Conservation (phyloP, 2,797 vertebrate species). For the Hydrocynus forskahlii region DNA sequence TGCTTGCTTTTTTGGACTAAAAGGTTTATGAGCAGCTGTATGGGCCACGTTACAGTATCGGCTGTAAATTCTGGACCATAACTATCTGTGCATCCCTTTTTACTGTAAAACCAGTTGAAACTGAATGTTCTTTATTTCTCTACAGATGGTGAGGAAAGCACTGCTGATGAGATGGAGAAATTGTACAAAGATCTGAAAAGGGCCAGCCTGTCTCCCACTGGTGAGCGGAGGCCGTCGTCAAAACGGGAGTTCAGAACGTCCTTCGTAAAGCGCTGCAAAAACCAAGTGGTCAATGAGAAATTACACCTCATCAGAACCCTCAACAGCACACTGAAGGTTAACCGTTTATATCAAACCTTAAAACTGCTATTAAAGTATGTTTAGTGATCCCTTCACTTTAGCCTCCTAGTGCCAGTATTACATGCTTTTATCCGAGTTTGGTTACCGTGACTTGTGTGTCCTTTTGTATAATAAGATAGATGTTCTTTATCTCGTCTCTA, state of each 20-base stretch:
- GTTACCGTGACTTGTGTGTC: neutral
- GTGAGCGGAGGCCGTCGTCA: slow-evolving; percentile 89
- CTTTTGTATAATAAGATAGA: neutral
- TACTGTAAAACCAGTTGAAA: neutral
- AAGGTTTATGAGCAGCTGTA: too few relatives aligned
- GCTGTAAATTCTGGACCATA: too few relatives aligned
- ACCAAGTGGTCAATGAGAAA: slow-evolving; percentile 90
- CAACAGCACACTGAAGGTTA: slow-evolving; percentile 97
- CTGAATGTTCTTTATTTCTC: slow-evolving; percentile 27
- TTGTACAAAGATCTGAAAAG: slow-evolving; percentile 93
- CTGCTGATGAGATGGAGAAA: slow-evolving; percentile 92
- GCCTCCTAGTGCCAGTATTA: neutral
- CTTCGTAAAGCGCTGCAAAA: slow-evolving; percentile 94
- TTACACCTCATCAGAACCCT: slow-evolving; percentile 91
- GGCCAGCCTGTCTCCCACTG: slow-evolving; percentile 94
- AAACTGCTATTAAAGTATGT: neutral
- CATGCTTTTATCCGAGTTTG: neutral
- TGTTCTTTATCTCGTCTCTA: slow-evolving; percentile 61
- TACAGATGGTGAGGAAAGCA: slow-evolving; percentile 55
- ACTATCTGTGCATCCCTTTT: neutral
- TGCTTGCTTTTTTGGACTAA: too few relatives aligned
- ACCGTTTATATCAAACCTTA: neutral
- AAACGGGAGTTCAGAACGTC: slow-evolving; percentile 94
- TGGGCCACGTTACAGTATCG: too few relatives aligned
- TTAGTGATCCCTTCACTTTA: neutral